Percentiles rank a stretch among this genome's conserved stretches.
Conservation (phyloP, 2,888 invertebrate species). For the Dusona sp. region DNA sequence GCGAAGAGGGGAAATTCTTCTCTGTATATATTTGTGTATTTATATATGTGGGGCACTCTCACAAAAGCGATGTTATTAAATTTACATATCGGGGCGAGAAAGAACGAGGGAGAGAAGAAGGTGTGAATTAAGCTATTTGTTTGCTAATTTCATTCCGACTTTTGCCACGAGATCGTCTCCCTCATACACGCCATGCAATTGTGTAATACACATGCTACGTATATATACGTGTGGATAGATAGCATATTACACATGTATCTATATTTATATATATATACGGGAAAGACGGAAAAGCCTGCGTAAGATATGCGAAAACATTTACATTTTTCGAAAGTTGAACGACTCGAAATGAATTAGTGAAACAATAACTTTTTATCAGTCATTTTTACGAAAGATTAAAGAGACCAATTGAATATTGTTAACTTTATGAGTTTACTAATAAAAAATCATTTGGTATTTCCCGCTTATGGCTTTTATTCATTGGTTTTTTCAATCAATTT, state of each 20-base stretch:
- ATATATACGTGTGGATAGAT: neutral
- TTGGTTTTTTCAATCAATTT: neutral
- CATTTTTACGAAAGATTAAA: neutral
- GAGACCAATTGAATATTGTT: neutral
- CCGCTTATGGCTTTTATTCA: neutral
- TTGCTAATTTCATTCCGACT: conserved; percentile 71
- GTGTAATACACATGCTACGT: conserved; percentile 19
- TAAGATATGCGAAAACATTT: neutral
- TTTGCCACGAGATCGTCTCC: conserved; percentile 52
- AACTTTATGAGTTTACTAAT: neutral
- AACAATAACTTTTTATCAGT: neutral
- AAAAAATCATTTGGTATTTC: neutral
- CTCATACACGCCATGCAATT: conserved; percentile 31
- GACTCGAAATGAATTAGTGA: neutral
- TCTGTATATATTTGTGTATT: conserved; percentile 39
- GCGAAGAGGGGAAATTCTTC: conserved; percentile 64
- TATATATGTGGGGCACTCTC: conserved; percentile 55
- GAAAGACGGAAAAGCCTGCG: neutral
- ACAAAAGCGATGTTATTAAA: conserved; percentile 76
- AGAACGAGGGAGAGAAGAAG: conserved; percentile 45
- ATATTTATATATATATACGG: conserved; percentile 4
- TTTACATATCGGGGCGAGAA: conserved; percentile 76
- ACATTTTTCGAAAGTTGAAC: neutral
- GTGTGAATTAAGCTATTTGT: conserved; percentile 72
- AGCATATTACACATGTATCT: neutral